These are phyloP conservation scores for Morinoia aosen DNA, from an alignment of 2,888 invertebrate species.

Conservation along the genomic window DNA sequence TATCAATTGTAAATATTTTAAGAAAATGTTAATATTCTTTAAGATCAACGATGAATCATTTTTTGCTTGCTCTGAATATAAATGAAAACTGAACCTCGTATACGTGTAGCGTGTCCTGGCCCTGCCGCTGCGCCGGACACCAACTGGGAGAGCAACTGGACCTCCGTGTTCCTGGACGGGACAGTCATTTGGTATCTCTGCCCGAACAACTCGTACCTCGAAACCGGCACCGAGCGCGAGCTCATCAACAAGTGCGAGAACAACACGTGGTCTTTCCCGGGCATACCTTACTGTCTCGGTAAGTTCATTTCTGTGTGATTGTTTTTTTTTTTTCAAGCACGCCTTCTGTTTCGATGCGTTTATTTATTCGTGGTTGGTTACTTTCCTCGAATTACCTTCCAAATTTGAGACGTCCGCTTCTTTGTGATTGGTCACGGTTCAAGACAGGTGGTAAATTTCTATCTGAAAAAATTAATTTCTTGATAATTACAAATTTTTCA, in stretches of 20 bases:
- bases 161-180: neutral
- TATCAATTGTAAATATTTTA: neutral
- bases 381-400: neutral
- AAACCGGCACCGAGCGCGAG: neutral
- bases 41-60: too few species aligned
- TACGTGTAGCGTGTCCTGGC: slow-evolving; percentile 41
- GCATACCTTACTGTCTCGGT: slow-evolving; percentile 42
- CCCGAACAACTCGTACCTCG: neutral
- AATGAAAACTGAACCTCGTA: too few species aligned
- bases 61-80: too few species aligned
- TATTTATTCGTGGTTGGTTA: neutral
- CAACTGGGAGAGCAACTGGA: slow-evolving; percentile 52
- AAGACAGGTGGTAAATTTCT: too few species aligned
- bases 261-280: slow-evolving; percentile 42
- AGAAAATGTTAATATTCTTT: too few species aligned
- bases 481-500: too few species aligned
- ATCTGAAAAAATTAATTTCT: too few species aligned
- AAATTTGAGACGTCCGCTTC: neutral
- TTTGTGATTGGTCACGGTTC: neutral
- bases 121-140: slow-evolving; percentile 27
- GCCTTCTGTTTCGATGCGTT: neutral
- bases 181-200: slow-evolving; percentile 25
- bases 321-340: neutral
- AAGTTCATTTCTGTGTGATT: neutral
- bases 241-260: slow-evolving; percentile 39